Evolutionary conservation across 2,797 vertebrate species (phyloP).

Genomic region (Brachymystax lenok): DNA sequence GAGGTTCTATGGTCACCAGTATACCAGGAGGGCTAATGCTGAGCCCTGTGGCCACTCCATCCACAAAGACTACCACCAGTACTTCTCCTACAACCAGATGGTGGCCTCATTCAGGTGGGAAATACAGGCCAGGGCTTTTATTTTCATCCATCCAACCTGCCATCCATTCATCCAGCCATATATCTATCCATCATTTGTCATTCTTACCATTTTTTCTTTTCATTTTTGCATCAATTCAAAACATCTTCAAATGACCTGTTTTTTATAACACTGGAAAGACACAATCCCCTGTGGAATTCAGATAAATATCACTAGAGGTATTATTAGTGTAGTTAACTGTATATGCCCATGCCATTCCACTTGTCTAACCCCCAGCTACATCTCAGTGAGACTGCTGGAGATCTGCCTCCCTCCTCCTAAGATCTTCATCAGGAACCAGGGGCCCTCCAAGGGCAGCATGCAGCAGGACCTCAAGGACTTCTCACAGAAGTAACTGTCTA

Average conservation of each 20-base stretch:
- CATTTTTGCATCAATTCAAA: not conserved
- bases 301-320: not conserved
- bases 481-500: constrained; percentile 84
- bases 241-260: not conserved
- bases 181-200: not conserved
- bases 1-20: constrained; percentile 95
- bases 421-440: constrained; percentile 90
- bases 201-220: not conserved
- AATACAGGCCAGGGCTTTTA: not conserved
- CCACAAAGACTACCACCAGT: constrained; percentile 98
- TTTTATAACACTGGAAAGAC: not conserved
- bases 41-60: constrained; percentile 98
- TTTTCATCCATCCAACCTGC: not conserved
- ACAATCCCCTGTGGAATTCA: too few species aligned
- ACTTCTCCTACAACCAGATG: constrained; percentile 99
- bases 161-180: too few species aligned
- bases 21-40: constrained; percentile 91
- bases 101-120: constrained; percentile 96
- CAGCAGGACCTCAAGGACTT: constrained; percentile 97
- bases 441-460: constrained; percentile 83
- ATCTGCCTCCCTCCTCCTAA: constrained; percentile 93
- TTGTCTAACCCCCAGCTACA: constrained; percentile 78
- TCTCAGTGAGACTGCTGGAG: constrained; percentile 88
- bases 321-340: not conserved
- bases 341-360: not conserved